Evolutionary conservation across 2,797 vertebrate genomes (phyloP).

Genomic region (Parauchenoglanis punctatus): DNA sequence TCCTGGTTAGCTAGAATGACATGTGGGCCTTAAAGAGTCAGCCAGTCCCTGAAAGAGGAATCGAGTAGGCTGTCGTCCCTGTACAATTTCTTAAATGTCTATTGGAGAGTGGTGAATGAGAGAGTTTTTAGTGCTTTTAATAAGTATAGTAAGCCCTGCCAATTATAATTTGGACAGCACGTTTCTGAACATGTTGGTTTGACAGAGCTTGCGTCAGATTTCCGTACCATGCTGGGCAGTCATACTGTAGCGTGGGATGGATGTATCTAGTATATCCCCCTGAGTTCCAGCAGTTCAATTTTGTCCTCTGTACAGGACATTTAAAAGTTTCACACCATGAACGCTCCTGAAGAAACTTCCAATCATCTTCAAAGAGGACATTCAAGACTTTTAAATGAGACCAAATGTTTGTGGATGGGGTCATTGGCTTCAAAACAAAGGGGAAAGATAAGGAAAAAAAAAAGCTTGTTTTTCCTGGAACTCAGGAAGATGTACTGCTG

Average conservation of each 20-base stretch:
- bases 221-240: not conserved
- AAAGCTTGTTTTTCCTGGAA: no score
- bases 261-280: not conserved
- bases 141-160: not conserved
- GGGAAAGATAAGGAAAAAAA: no score
- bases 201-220: not conserved
- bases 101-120: not conserved
- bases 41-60: not conserved
- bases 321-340: no score
- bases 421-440: no score
- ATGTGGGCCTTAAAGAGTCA: not conserved
- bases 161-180: not conserved
- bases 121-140: constrained; percentile 5
- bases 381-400: no score
- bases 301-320: no score
- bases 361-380: no score
- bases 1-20: not conserved
- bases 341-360: no score
- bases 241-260: not conserved
- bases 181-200: constrained; percentile 7
- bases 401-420: no score
- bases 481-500: not conserved
- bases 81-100: not conserved
- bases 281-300: no score
- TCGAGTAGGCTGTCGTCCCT: not conserved